phyloP scores from a whole-genome alignment of 2,113 vertebrate species.

The Chinchilla lanigera region DNA sequence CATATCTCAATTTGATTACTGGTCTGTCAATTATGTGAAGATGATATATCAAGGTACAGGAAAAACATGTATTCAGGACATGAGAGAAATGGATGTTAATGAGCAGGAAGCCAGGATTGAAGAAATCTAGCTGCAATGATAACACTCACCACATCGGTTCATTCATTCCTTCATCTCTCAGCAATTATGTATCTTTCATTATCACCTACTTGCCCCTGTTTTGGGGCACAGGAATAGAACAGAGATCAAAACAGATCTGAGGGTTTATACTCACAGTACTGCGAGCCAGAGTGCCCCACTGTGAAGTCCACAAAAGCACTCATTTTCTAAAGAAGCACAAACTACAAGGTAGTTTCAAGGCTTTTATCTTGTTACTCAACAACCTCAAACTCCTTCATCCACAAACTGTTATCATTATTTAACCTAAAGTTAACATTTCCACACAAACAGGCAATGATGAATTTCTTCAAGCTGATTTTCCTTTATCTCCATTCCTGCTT shows the following conservation, averaged over 20 bases:
- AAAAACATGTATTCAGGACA: not conserved
- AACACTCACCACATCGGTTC: not conserved
- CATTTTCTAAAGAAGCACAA: not conserved
- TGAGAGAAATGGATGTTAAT: not conserved
- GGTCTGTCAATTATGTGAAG: not conserved
- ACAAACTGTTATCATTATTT: not conserved
- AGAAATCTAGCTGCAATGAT: not conserved
- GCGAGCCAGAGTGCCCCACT: too few species aligned
- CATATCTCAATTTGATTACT: not conserved
- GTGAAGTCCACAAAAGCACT: not conserved
- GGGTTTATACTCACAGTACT: not conserved
- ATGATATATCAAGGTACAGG: not conserved
- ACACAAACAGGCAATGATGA: not conserved
- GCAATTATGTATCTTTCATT: not conserved
- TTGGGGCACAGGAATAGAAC: accelerated
- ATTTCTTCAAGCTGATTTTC: not conserved
- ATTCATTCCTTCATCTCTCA: not conserved
- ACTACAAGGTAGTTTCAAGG: not conserved
- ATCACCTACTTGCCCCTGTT: not conserved
- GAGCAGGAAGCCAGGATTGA: not conserved
- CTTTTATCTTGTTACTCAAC: not conserved
- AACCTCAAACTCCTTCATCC: not conserved
- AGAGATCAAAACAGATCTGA: not conserved
- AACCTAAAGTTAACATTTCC: not conserved
- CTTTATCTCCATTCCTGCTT: not conserved